Evolutionary conservation across 92 coral and sea anemone genomes (phyloP).

Genomic region (Epizoanthus fatuus): DNA sequence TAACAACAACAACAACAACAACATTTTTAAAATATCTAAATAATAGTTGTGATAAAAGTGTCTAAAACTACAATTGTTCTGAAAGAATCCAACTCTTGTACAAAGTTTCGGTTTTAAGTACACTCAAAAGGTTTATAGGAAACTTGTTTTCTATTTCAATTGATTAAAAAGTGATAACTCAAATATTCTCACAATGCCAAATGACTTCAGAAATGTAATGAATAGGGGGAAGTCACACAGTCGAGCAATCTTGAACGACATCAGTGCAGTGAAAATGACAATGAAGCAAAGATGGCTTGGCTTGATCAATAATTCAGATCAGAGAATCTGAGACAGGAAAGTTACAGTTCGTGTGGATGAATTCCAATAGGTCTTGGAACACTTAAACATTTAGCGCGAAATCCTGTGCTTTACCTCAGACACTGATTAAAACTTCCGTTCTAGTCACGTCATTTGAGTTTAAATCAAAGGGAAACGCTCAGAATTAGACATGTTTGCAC

Average conservation of each 20-base stretch:
- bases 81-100: too few species aligned
- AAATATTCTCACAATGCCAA: background rate
- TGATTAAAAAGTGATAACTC: background rate
- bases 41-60: too few species aligned
- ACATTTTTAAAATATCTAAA: too few species aligned
- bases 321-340: too few species aligned
- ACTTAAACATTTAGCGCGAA: background rate
- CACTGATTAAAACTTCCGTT: slow-evolving; percentile 17
- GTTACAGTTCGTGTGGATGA: background rate
- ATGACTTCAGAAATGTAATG: slow-evolving; percentile 1
- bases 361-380: background rate
- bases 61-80: too few species aligned
- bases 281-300: too few species aligned
- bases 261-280: too few species aligned
- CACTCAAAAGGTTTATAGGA: background rate
- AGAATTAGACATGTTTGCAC: slow-evolving; percentile 29
- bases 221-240: background rate
- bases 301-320: too few species aligned
- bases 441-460: slow-evolving; percentile 3
- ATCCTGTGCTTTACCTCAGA: background rate
- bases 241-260: too few species aligned
- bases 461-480: background rate
- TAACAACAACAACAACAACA: too few species aligned
- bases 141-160: background rate
- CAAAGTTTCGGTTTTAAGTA: too few species aligned